Evolutionary conservation across 1,140 invertebrate genomes (phyloP), one percentile per base, ranked within the genome.

Genomic region (Drosophila pruinosa): DNA sequence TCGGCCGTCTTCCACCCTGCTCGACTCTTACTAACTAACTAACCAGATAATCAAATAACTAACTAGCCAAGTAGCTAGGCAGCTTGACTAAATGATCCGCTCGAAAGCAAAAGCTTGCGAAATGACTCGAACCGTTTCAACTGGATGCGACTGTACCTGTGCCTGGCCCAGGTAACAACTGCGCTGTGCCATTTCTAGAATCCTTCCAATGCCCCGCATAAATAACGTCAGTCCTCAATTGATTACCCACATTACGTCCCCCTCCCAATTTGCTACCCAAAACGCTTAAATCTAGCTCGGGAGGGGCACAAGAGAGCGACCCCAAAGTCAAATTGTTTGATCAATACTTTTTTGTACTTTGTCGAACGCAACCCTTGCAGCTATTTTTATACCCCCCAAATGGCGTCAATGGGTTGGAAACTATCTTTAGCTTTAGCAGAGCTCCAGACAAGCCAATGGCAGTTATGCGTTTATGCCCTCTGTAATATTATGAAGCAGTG

Each of bases 1-100:
- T 79, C 78, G 48, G 80, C 80, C 34, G 15, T 53, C 61, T 75
- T 70, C 62, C 58, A 61, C 62, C 75, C 78, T 70, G 70, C 68
- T 79, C 65, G 75, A 76, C 65, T 83, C 83, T 78, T 83, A 90
- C 75, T 85, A 76, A 78, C 67, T 90, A 65, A 71, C 65, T 47
- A 28, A 26, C 39, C 21, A 19, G 19, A 3, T 48, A 48, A 41
- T 19, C 22, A 28, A n/a, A 24, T 73, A 72, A 67, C 15, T 48
- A 64, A 61, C 28, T 65, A 21, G 28, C 22, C 14, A 47, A 47
- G 22, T 47, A 47, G 43, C 17, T 45, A 4, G n/a, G 41, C 19
- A 21, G 41, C 41, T 45, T 22, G 22, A 47, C 21, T 24, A n/a
- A 8, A n/a, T 26, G 34, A 62, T 50, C 54, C 48, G 17, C 34